Evolutionary conservation across 1,140 invertebrate genomes (phyloP).

Genomic region (Periplaneta americana): DNA sequence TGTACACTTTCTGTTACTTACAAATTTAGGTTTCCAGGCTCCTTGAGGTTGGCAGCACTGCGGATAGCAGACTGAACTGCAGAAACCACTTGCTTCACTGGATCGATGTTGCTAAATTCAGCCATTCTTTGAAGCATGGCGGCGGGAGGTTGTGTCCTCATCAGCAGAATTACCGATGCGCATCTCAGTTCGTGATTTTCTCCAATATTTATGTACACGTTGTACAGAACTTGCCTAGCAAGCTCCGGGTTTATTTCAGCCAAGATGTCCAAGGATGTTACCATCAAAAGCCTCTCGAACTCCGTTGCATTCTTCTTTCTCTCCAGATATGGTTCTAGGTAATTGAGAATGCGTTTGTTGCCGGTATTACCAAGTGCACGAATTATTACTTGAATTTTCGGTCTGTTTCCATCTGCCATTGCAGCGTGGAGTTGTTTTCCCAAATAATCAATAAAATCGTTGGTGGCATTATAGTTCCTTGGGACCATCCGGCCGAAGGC

Average conservation of each 20-base stretch:
- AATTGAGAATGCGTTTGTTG: slow-evolving; percentile 49
- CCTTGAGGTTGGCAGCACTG: slow-evolving; percentile 38
- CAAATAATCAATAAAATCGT: slow-evolving; percentile 53
- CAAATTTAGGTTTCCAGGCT: slow-evolving; percentile 17
- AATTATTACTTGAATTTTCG: slow-evolving; percentile 51
- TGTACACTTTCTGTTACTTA: too few relatives aligned
- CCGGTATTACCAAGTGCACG: slow-evolving; percentile 55
- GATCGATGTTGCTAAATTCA: slow-evolving; percentile 54
- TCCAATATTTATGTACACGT: slow-evolving; percentile 55
- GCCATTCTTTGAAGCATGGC: slow-evolving; percentile 62
- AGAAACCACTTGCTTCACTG: slow-evolving; percentile 51
- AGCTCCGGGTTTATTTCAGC: slow-evolving; percentile 40
- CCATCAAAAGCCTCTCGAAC: slow-evolving; percentile 55
- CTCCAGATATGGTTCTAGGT: slow-evolving; percentile 61
- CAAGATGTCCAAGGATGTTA: slow-evolving; percentile 46
- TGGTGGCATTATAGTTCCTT: slow-evolving; percentile 38
- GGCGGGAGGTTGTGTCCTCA: slow-evolving; percentile 49
- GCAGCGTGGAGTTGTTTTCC: slow-evolving; percentile 44
- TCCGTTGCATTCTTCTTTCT: slow-evolving; percentile 42
- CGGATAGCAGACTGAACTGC: slow-evolving; percentile 52
- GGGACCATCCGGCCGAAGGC: slow-evolving; percentile 47
- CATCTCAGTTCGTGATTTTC: slow-evolving; percentile 57
- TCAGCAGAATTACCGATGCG: slow-evolving; percentile 51
- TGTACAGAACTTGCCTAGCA: slow-evolving; percentile 51
- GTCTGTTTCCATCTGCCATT: slow-evolving; percentile 41